Evolutionary conservation across 2,113 vertebrate species (phyloP).

Genomic region (Callospermophilus lateralis): DNA sequence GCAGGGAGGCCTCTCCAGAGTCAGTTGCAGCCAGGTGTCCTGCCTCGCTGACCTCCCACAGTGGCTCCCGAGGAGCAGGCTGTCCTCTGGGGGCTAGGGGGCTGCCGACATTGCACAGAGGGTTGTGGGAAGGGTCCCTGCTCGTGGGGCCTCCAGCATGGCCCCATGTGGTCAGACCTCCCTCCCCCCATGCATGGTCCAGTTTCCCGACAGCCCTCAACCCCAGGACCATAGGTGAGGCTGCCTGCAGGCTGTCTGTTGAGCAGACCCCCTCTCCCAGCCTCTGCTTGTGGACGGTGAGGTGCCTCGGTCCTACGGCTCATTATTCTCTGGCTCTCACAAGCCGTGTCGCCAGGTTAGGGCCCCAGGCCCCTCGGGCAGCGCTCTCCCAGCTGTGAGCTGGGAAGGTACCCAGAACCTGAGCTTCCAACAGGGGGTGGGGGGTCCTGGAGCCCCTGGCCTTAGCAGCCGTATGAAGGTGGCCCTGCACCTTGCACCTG

Average conservation of each 20-base stretch:
- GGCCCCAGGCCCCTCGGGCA: too few relatives aligned
- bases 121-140: not conserved
- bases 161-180: too few relatives aligned
- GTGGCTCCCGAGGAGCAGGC: not conserved
- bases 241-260: too few relatives aligned
- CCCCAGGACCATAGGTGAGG: not conserved
- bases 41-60: not conserved
- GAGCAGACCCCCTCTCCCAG: not conserved
- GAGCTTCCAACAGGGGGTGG: not conserved
- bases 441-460: not conserved
- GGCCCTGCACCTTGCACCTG: not conserved
- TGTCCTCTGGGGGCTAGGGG: not conserved
- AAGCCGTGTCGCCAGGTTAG: not conserved
- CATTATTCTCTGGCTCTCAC: not conserved
- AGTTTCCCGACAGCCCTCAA: not conserved
- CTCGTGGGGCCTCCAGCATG: not conserved
- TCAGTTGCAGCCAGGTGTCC: accelerated
- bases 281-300: accelerated
- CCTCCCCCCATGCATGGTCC: not conserved
- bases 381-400: too few relatives aligned
- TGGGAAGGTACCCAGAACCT: not conserved
- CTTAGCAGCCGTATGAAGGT: not conserved
- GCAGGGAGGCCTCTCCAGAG: not conserved
- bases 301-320: accelerated
- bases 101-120: too few relatives aligned